These are phyloP conservation scores for Erpobdella octoculata DNA, from an alignment of 2,888 invertebrate genomes.

Conservation along the genomic window DNA sequence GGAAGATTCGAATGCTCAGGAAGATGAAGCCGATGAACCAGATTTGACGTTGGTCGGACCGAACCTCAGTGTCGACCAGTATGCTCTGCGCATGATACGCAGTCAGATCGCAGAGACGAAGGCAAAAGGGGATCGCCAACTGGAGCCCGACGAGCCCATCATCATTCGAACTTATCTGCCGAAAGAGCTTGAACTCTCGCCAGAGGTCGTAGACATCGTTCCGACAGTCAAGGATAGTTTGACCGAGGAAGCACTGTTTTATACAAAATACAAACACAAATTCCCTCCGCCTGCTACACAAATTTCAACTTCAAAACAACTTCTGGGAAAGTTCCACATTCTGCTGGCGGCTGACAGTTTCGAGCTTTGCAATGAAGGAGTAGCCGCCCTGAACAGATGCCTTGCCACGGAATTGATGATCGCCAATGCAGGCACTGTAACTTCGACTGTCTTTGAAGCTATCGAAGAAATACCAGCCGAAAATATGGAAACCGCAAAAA, in stretches of 20 bases:
- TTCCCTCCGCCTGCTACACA: neutral
- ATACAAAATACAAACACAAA: neutral
- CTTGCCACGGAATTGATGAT: constrained; percentile 7
- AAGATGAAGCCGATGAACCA: constrained; percentile 9
- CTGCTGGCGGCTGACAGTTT: constrained; percentile 23
- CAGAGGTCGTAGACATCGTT: neutral
- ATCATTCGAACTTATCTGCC: neutral
- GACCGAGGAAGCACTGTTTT: neutral
- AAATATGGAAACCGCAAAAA: constrained; percentile 9
- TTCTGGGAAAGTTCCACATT: constrained; percentile 25
- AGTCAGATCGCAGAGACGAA: neutral
- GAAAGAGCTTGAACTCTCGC: neutral
- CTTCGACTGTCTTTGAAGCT: constrained; percentile 17
- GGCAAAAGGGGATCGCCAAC: neutral
- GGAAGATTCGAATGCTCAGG: neutral
- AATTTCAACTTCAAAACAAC: neutral
- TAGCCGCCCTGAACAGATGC: constrained; percentile 22
- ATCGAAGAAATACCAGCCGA: constrained; percentile 1
- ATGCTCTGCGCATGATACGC: neutral
- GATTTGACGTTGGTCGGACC: constrained; percentile 1
- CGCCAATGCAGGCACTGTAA: constrained; percentile 23
- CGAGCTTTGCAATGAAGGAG: constrained; percentile 21
- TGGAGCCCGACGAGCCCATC: constrained; percentile 13
- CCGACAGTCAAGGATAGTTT: constrained; percentile 20
- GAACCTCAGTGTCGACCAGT: neutral